Conservation (phyloP, 2,797 vertebrate species). For the Rhadinocentrus ornatus region DNA sequence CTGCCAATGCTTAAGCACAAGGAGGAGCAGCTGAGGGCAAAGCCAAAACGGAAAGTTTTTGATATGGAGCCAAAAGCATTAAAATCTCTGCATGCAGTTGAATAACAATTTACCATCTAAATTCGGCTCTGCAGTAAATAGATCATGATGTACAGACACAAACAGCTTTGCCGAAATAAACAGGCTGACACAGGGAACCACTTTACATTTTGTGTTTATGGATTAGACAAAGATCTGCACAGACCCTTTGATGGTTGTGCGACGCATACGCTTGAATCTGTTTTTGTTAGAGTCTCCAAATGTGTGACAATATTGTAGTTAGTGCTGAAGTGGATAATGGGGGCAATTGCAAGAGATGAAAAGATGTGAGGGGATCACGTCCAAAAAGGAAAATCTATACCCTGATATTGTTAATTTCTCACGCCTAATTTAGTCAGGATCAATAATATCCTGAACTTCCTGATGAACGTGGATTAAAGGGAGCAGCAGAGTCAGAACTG, state of each 20-base stretch:
- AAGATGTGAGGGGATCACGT: constrained; percentile 62
- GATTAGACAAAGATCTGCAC: constrained; percentile 65
- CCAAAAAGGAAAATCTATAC: constrained; percentile 62
- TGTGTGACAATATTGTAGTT: constrained; percentile 53
- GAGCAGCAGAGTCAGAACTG: constrained; percentile 5
- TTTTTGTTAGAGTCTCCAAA: constrained; percentile 51
- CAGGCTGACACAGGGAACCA: constrained; percentile 52
- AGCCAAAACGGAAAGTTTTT: constrained; percentile 58
- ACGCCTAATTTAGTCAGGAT: constrained; percentile 52
- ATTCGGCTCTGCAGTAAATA: constrained; percentile 69
- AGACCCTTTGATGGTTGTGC: constrained; percentile 53
- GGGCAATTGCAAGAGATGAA: constrained; percentile 77
- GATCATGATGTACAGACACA: constrained; percentile 65
- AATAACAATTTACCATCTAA: constrained; percentile 61
- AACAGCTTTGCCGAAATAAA: constrained; percentile 63
- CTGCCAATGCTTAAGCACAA: constrained; percentile 30
- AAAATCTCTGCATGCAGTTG: constrained; percentile 45
- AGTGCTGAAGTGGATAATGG: constrained; percentile 66
- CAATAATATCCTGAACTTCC: constrained; percentile 51
- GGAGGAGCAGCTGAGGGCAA: constrained; percentile 39
- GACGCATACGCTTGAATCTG: constrained; percentile 42
- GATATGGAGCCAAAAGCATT: constrained; percentile 53
- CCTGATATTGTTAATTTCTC: constrained; percentile 55
- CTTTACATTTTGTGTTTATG: constrained; percentile 60
- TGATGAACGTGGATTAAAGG: constrained; percentile 31